phyloP scores from a whole-genome alignment of 2,888 invertebrate species.

The Cremastinae sp. region DNA sequence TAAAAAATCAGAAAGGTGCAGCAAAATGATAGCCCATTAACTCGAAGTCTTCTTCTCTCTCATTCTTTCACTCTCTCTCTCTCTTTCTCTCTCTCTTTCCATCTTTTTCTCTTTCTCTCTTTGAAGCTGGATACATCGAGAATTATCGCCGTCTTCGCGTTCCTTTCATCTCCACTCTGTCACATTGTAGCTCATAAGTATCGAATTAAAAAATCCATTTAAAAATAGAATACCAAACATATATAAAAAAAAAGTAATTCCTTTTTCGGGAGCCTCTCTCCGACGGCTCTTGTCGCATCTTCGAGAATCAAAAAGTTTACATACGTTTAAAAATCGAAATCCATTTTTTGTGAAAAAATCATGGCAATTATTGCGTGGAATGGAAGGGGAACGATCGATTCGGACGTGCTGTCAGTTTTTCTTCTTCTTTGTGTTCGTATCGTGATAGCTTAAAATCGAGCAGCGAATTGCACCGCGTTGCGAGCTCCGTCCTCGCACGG shows the following conservation, averaged over 20 bases:
- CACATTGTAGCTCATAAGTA: constrained; percentile 50
- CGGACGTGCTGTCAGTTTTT: constrained; percentile 14
- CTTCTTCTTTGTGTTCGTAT: constrained; percentile 40
- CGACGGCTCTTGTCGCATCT: background rate
- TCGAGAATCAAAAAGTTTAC: background rate
- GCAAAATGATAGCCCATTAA: constrained; percentile 33
- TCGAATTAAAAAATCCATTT: constrained; percentile 23
- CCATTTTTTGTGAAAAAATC: no score
- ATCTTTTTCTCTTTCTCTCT: background rate
- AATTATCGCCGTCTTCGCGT: constrained; percentile 30
- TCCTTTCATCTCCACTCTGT: constrained; percentile 43
- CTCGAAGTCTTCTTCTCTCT: constrained; percentile 32
- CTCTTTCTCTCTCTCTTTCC: constrained; percentile 23
- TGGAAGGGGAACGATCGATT: background rate
- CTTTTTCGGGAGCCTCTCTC: no score
- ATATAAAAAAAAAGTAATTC: constrained; percentile 3
- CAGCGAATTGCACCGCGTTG: constrained; percentile 39
- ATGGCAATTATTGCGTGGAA: no score
- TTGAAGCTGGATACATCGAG: constrained; percentile 25
- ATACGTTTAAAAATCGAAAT: background rate
- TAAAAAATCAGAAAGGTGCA: constrained; percentile 21
- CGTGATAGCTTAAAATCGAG: constrained; percentile 33
- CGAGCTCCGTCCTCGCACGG: constrained; percentile 63
- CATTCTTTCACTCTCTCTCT: constrained; percentile 16
- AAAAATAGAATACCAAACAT: constrained; percentile 38